phyloP scores from a whole-genome alignment of 2,888 invertebrate genomes.

The Mimachlamys varia region DNA sequence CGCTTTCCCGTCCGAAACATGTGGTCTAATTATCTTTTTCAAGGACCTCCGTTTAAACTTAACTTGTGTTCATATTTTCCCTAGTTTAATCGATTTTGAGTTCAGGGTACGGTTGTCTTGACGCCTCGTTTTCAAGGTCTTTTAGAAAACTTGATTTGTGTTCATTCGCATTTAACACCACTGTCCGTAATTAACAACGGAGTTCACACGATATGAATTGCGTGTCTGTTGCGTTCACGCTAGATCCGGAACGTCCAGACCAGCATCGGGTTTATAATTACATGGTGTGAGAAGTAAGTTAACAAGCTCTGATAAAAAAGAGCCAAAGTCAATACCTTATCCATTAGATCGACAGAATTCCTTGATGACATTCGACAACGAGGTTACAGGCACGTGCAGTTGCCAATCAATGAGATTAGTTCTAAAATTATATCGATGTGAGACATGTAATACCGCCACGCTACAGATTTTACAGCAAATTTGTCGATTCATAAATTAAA shows the following conservation, averaged over 20 bases:
- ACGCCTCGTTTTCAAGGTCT: too few relatives aligned
- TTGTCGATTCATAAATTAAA: constrained; percentile 1
- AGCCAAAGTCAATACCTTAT: not conserved
- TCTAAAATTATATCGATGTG: not conserved
- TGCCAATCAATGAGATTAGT: constrained; percentile 2
- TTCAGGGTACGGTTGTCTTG: too few relatives aligned
- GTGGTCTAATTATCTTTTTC: too few relatives aligned
- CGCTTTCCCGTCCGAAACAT: too few relatives aligned
- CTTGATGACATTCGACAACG: constrained; percentile 2
- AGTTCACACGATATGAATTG: not conserved
- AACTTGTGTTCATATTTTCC: too few relatives aligned
- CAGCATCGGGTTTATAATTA: not conserved
- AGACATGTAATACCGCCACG: not conserved
- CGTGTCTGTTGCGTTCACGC: not conserved
- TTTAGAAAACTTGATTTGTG: not conserved
- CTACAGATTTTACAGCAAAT: not conserved
- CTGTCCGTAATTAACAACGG: not conserved
- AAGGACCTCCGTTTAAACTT: too few relatives aligned
- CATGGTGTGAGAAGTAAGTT: not conserved
- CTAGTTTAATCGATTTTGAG: too few relatives aligned
- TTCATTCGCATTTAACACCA: not conserved
- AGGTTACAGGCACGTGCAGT: not conserved
- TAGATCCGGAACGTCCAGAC: not conserved
- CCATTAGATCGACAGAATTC: not conserved
- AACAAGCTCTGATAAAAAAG: not conserved